A percentile compares a stretch with the other conserved stretches of the same genome.
Evolutionary conservation across 2,113 vertebrate species (phyloP).

Genomic region (Tychaedon coryphoeus): DNA sequence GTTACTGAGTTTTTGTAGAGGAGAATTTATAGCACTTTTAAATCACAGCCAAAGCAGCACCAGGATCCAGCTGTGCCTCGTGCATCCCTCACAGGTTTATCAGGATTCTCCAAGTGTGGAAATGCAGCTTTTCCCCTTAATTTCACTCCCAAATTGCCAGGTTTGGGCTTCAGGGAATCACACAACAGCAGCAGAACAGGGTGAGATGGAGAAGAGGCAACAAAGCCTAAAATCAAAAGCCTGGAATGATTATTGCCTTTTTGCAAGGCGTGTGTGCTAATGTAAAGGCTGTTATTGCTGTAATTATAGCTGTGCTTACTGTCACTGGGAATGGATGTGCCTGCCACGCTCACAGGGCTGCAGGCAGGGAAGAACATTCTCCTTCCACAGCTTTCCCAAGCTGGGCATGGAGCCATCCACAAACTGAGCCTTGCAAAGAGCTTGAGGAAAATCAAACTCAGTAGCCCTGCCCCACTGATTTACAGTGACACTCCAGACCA

Average conservation of each 20-base stretch:
- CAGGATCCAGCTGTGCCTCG: accelerated
- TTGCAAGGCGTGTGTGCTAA: neutral
- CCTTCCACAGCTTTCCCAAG: neutral
- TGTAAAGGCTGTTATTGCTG: neutral
- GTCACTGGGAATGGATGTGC: neutral
- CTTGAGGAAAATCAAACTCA: neutral
- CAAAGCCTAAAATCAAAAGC: neutral
- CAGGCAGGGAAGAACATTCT: neutral
- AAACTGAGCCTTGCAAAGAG: neutral
- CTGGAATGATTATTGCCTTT: neutral
- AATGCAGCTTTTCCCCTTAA: neutral
- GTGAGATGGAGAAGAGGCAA: neutral
- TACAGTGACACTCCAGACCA: accelerated
- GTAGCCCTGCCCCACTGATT: neutral
- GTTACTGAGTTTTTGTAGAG: accelerated
- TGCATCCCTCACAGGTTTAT: neutral
- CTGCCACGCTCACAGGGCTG: neutral
- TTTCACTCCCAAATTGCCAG: neutral
- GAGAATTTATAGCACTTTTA: neutral
- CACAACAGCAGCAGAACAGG: neutral
- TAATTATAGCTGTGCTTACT: neutral
- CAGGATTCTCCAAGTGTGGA: neutral
- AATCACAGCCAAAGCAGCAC: neutral
- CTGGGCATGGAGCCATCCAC: neutral
- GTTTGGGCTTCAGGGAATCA: neutral